A percentile compares a stretch with the other conserved stretches of the same genome.
phyloP scores from a whole-genome alignment of 2,888 invertebrate species.

The Clivina fossor region DNA sequence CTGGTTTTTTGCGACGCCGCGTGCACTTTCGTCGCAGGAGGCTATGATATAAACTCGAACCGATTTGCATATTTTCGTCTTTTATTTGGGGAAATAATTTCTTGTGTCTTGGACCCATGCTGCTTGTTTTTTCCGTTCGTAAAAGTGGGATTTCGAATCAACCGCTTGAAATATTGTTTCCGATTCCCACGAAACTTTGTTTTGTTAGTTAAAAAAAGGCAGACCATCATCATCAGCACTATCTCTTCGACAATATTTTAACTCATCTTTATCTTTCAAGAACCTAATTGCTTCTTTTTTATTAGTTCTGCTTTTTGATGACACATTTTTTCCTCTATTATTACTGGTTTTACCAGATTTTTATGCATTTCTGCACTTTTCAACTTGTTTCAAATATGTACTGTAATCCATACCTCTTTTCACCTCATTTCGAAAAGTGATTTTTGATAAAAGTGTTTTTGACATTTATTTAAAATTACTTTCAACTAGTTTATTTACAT shows the following conservation, averaged over 20 bases:
- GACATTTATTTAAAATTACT: no score
- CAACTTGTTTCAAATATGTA: no score
- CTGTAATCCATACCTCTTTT: no score
- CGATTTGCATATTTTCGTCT: slow-evolving; percentile 22
- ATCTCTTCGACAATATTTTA: slow-evolving; percentile 7
- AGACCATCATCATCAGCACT: background rate
- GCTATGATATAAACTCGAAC: slow-evolving; percentile 15
- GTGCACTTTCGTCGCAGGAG: slow-evolving; percentile 25
- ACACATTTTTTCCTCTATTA: background rate
- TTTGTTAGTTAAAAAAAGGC: no score
- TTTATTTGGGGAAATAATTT: slow-evolving; percentile 29
- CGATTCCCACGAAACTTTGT: slow-evolving; percentile 27
- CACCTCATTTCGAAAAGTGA: no score
- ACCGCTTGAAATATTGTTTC: slow-evolving; percentile 25
- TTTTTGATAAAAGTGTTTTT: no score
- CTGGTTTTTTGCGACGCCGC: slow-evolving; percentile 24
- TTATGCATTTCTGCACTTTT: no score
- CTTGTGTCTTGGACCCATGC: slow-evolving; percentile 19
- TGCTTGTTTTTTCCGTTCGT: slow-evolving; percentile 24
- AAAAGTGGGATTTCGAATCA: slow-evolving; percentile 27
- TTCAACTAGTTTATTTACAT: no score
- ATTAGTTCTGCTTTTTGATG: slow-evolving; percentile 15
- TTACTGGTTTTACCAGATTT: background rate
- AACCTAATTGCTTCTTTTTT: slow-evolving; percentile 10
- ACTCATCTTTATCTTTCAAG: slow-evolving; percentile 16